Conservation (phyloP, 2,797 vertebrate species). For the Dallia pectoralis region DNA sequence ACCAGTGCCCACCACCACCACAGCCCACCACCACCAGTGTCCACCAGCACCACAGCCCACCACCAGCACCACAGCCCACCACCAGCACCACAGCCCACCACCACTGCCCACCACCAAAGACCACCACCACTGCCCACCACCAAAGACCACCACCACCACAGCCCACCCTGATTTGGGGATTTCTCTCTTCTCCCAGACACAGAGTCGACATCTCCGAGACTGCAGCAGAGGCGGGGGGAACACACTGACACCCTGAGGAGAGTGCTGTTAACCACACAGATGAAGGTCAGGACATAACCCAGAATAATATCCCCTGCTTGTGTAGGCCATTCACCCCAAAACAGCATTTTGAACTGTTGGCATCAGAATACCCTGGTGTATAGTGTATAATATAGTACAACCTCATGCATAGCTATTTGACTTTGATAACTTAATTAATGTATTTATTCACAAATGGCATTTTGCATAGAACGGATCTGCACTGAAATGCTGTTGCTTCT, state of each 20-base stretch:
- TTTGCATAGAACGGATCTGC: background rate
- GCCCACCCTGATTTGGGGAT: background rate
- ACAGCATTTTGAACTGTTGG: background rate
- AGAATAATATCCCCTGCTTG: background rate
- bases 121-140: background rate
- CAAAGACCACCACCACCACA: background rate
- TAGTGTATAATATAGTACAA: background rate
- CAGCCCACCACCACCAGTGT: background rate
- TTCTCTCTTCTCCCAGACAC: conserved; percentile 47
- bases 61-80: background rate
- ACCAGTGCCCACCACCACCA: background rate
- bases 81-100: background rate
- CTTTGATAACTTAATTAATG: background rate
- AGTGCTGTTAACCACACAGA: conserved; percentile 87
- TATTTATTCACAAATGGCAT: background rate
- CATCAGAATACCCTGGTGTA: background rate
- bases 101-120: too few relatives aligned
- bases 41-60: too few relatives aligned
- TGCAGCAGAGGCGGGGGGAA: conserved; percentile 76
- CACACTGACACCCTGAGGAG: conserved; percentile 80
- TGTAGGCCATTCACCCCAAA: conserved; percentile 8
- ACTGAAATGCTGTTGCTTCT: background rate
- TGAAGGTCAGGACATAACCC: conserved; percentile 78
- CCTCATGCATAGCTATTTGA: background rate
- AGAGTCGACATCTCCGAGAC: conserved; percentile 74